Evolutionary conservation across 2,113 vertebrate species (phyloP).

Genomic region (Tenebrosternarchus preto): DNA sequence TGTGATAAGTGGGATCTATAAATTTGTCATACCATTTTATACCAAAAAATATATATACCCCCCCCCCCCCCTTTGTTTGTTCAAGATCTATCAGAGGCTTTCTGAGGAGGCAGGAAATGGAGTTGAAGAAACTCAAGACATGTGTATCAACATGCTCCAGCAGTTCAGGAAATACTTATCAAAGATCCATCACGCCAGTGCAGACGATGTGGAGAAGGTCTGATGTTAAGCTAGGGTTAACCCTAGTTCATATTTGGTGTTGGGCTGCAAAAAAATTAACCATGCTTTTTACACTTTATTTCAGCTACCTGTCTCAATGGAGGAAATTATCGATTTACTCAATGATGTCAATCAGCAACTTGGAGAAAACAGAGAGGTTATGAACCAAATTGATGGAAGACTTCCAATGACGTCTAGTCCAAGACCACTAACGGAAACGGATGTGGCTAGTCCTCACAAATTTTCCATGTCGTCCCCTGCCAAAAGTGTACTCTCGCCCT

Average conservation of each 20-base stretch:
- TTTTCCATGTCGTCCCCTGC: constrained; percentile 84
- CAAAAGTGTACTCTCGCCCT: constrained; percentile 83
- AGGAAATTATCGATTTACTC: constrained; percentile 87
- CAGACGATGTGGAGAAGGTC: constrained; percentile 82
- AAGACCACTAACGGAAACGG: constrained; percentile 69
- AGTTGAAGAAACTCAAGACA: constrained; percentile 88
- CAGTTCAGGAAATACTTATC: constrained; percentile 83
- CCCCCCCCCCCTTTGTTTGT: not conserved
- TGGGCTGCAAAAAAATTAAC: not conserved
- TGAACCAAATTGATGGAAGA: constrained; percentile 61
- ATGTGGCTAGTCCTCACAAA: constrained; percentile 72
- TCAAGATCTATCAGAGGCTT: constrained; percentile 89
- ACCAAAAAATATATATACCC: not conserved
- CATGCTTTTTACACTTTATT: constrained; percentile 32
- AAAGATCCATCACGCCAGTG: constrained; percentile 81
- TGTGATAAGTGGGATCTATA: too few relatives aligned
- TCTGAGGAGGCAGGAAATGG: constrained; percentile 88
- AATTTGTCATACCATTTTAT: not conserved
- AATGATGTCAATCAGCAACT: constrained; percentile 89
- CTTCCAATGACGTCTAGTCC: constrained; percentile 71
- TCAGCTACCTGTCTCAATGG: constrained; percentile 88
- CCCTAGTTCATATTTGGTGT: too few relatives aligned
- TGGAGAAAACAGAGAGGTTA: constrained; percentile 76
- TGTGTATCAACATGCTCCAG: constrained; percentile 81
- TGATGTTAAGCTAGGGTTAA: constrained; percentile 40